Percentiles rank a stretch among this genome's conserved stretches.
Conservation (phyloP, 2,888 invertebrate species). For the Linhomoeus sp. region DNA sequence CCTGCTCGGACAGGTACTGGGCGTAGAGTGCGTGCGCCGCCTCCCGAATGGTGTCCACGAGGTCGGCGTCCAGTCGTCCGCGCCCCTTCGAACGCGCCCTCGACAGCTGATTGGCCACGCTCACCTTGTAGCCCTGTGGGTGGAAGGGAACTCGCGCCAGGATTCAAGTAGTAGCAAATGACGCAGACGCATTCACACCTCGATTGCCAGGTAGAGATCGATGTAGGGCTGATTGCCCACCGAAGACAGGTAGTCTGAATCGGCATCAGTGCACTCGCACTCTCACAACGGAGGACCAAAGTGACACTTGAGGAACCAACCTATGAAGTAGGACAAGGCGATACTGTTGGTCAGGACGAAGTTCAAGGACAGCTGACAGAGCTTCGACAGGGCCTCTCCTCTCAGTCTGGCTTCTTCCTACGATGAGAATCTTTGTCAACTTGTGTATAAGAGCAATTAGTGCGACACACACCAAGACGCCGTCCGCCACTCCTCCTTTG, state of each 20-base stretch:
- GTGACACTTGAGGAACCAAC: conserved; percentile 20
- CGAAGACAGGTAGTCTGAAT: conserved; percentile 45
- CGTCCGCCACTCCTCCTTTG: too few species aligned
- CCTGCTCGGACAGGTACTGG: conserved; percentile 53
- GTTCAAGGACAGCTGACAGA: conserved; percentile 45
- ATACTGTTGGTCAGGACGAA: conserved; percentile 54
- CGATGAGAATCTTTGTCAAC: too few species aligned
- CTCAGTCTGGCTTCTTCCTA: too few species aligned
- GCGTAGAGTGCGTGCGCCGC: conserved; percentile 53
- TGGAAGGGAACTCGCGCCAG: too few species aligned
- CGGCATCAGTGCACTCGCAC: neutral
- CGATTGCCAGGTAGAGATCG: conserved; percentile 56
- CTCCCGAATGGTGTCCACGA: conserved; percentile 37
- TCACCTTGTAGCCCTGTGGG: conserved; percentile 39
- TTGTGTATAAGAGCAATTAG: too few species aligned
- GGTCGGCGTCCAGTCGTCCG: conserved; percentile 28
- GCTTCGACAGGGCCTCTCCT: conserved; percentile 22
- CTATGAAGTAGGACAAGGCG: conserved; percentile 53
- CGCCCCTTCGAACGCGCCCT: conserved; percentile 20
- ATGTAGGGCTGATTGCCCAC: conserved; percentile 50
- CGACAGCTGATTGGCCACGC: conserved; percentile 46
- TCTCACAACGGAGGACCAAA: neutral
- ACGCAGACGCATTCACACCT: conserved; percentile 33
- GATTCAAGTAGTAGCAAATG: too few species aligned
- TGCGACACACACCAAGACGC: too few species aligned